phyloP scores from a whole-genome alignment of 2,113 vertebrate genomes.

The Carassius auratus region DNA sequence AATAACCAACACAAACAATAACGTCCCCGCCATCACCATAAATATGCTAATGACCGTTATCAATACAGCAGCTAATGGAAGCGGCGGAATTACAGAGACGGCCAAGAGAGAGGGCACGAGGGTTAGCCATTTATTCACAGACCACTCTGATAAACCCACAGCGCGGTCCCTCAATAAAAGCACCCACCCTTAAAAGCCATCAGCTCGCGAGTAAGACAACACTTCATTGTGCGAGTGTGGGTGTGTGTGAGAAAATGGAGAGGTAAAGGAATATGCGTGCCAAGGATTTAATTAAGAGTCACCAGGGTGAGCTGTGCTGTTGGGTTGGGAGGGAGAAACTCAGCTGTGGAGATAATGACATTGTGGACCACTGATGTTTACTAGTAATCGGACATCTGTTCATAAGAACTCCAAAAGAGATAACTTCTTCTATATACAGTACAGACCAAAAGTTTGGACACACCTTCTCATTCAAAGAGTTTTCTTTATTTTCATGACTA shows the following conservation, averaged over 20 bases:
- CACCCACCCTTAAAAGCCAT: constrained; percentile 54
- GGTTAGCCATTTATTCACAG: constrained; percentile 85
- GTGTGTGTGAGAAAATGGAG: constrained; percentile 27
- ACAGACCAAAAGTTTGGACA: too few species aligned
- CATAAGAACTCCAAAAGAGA: not conserved
- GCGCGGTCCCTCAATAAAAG: constrained; percentile 71
- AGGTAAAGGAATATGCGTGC: constrained; percentile 50
- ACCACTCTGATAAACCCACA: constrained; percentile 78
- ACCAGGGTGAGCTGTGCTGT: constrained; percentile 34
- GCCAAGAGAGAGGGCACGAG: constrained; percentile 77
- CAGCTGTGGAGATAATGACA: constrained; percentile 33
- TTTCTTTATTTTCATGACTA: too few species aligned
- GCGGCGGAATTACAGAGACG: constrained; percentile 83
- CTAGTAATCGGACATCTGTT: constrained; percentile 32
- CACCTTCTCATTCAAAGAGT: too few species aligned
- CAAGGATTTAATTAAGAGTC: constrained; percentile 61
- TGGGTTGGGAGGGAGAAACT: constrained; percentile 15
- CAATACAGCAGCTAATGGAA: constrained; percentile 91
- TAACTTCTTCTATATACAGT: not conserved
- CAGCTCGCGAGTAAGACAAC: constrained; percentile 32
- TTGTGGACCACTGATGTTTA: constrained; percentile 15
- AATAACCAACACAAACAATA: constrained; percentile 97
- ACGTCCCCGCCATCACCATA: constrained; percentile 98
- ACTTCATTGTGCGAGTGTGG: constrained; percentile 70
- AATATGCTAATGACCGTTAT: constrained; percentile 98